phyloP scores from a whole-genome alignment of 2,888 invertebrate genomes.

The Sylvicola cinctus region DNA sequence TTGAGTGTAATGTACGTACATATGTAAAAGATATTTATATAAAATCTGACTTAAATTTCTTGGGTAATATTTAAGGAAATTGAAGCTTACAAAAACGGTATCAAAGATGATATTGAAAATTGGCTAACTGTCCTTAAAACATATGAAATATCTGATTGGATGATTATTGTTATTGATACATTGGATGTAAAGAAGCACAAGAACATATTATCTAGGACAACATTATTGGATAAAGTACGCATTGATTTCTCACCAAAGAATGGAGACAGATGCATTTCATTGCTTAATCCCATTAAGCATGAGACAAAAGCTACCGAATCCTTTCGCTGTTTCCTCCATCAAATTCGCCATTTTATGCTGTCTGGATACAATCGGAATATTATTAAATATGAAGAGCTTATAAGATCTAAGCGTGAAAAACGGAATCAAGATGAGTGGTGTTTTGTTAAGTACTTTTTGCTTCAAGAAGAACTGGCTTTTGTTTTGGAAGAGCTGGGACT shows the following conservation, averaged over 20 bases:
- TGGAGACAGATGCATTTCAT: constrained; percentile 68
- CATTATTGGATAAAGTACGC: constrained; percentile 85
- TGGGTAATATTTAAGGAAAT: constrained; percentile 45
- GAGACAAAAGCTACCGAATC: constrained; percentile 81
- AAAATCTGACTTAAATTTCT: constrained; percentile 3
- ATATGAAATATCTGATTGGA: constrained; percentile 70
- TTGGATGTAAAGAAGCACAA: constrained; percentile 81
- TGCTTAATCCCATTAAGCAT: constrained; percentile 75
- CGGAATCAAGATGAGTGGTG: constrained; percentile 83
- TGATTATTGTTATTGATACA: constrained; percentile 81
- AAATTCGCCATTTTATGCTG: constrained; percentile 64
- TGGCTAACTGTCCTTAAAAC: constrained; percentile 67
- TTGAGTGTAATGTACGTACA: constrained; percentile 68
- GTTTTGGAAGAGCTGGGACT: constrained; percentile 85
- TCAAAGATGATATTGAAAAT: constrained; percentile 73
- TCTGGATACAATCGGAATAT: constrained; percentile 73
- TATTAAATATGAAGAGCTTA: constrained; percentile 70
- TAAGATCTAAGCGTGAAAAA: constrained; percentile 74
- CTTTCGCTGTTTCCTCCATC: constrained; percentile 65
- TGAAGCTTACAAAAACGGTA: constrained; percentile 68
- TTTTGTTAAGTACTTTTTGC: constrained; percentile 82
- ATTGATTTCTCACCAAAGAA: constrained; percentile 85
- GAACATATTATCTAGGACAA: constrained; percentile 76
- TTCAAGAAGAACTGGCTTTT: constrained; percentile 89
- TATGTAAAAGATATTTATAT: constrained; percentile 4